Evolutionary conservation across 2,797 vertebrate genomes (phyloP).

Genomic region (Galaxias olidus): DNA sequence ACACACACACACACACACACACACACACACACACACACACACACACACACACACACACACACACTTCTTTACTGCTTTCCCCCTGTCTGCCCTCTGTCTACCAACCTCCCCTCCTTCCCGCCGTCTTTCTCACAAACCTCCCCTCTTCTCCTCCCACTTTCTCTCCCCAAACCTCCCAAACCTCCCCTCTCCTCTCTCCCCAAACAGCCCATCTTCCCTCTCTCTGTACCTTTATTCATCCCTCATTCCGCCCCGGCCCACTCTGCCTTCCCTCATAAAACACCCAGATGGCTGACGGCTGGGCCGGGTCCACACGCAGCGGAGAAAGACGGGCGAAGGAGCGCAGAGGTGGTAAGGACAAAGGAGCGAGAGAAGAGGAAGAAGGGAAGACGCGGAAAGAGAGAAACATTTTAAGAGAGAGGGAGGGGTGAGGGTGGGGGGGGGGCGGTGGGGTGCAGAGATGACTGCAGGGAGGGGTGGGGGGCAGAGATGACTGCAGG

Average conservation of each 20-base stretch:
- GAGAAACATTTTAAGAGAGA: conserved; percentile 42
- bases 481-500: conserved; percentile 9
- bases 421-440: conserved; percentile 24
- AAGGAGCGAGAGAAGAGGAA: conserved; percentile 46
- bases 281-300: too few relatives aligned
- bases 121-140: conserved; percentile 55
- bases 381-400: background rate
- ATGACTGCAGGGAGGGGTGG: background rate
- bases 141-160: conserved; percentile 31
- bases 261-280: background rate
- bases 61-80: too few relatives aligned
- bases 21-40: conserved; percentile 50
- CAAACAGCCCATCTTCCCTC: conserved; percentile 15
- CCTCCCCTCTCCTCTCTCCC: conserved; percentile 16
- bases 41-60: conserved; percentile 23
- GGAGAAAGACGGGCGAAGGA: background rate
- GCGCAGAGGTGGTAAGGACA: conserved; percentile 59
- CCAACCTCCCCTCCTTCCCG: conserved; percentile 29
- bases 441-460: conserved; percentile 17
- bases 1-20: too few relatives aligned
- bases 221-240: background rate
- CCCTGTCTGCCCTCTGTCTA: too few relatives aligned
- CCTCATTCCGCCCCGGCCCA: background rate
- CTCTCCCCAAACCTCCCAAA: conserved; percentile 2
- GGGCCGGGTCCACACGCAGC: too few relatives aligned